Evolutionary conservation across 2,888 invertebrate species (phyloP).

Genomic region (Salpingus planirostris): DNA sequence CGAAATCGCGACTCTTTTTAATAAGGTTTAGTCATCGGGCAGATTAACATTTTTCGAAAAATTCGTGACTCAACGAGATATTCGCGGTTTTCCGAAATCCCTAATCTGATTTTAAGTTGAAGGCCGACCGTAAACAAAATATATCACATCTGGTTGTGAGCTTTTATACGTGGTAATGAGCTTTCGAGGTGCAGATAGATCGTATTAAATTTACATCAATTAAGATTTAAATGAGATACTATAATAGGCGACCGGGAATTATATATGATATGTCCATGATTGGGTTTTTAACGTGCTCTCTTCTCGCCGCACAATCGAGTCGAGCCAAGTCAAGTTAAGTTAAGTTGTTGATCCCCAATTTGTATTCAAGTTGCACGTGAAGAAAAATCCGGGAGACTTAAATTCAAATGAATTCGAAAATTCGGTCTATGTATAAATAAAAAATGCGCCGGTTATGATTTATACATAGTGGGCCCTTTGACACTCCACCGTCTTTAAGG

Average conservation of each 20-base stretch:
- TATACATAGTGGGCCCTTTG: conserved; percentile 34
- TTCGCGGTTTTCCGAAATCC: too few relatives aligned
- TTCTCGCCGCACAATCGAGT: too few relatives aligned
- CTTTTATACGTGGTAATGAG: conserved; percentile 10
- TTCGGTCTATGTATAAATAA: conserved; percentile 26
- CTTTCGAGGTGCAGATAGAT: conserved; percentile 14
- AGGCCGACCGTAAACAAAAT: too few relatives aligned
- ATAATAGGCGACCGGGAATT: conserved; percentile 2
- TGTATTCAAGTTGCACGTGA: background rate
- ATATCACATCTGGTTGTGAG: too few relatives aligned
- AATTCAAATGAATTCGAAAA: conserved; percentile 25
- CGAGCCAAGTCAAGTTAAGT: too few relatives aligned
- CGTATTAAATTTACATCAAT: conserved; percentile 20
- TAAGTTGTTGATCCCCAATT: background rate
- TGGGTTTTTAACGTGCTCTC: too few relatives aligned
- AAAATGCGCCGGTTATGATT: conserved; percentile 28
- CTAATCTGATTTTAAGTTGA: too few relatives aligned
- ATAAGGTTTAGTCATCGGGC: too few relatives aligned
- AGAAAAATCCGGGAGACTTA: conserved; percentile 10
- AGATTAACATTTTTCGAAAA: too few relatives aligned
- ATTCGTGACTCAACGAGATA: too few relatives aligned
- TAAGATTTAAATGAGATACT: conserved; percentile 20
- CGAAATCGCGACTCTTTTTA: too few relatives aligned
- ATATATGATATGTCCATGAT: too few relatives aligned
- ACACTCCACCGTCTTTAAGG: conserved; percentile 30